Evolutionary conservation across 1,140 invertebrate genomes (phyloP).

Genomic region (Drosophila pachea): DNA sequence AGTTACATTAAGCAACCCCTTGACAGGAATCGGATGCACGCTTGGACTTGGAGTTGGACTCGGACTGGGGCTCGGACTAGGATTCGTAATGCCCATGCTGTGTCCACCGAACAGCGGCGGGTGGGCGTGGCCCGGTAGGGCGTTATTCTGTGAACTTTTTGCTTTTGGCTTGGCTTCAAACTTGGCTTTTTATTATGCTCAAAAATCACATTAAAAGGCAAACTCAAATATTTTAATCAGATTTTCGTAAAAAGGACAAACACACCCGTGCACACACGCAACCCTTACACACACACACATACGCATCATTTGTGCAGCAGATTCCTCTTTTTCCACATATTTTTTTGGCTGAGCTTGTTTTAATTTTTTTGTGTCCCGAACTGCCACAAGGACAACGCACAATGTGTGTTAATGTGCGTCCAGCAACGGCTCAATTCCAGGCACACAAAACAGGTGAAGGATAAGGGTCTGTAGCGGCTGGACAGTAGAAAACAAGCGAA

Average conservation of each 20-base stretch:
- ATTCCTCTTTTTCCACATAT: slow-evolving; percentile 10
- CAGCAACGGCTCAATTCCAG: slow-evolving; percentile 37
- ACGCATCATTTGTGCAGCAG: slow-evolving; percentile 28
- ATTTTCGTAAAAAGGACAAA: slow-evolving; percentile 74
- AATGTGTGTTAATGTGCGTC: slow-evolving; percentile 76
- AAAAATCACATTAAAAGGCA: slow-evolving; percentile 79
- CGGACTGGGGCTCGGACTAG: not conserved
- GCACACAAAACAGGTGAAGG: slow-evolving; percentile 14
- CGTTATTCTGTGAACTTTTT: slow-evolving; percentile 39
- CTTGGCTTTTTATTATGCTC: slow-evolving; percentile 75
- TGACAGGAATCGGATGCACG: slow-evolving; percentile 19
- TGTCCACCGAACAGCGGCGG: slow-evolving; percentile 1
- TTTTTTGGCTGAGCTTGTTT: slow-evolving; percentile 37
- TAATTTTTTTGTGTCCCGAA: slow-evolving; percentile 34
- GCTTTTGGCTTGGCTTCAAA: slow-evolving; percentile 43
- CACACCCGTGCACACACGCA: slow-evolving; percentile 33
- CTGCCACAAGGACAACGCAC: slow-evolving; percentile 49
- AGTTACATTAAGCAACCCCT: slow-evolving; percentile 43
- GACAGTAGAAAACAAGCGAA: slow-evolving; percentile 39
- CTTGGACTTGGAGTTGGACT: slow-evolving; percentile 18
- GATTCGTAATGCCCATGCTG: slow-evolving; percentile 17
- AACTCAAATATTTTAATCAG: slow-evolving; percentile 79
- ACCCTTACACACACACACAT: slow-evolving; percentile 35
- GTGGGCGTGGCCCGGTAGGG: not conserved
- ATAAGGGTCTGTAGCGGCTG: slow-evolving; percentile 11